A percentile compares a stretch with the other conserved stretches of the same genome.
These are phyloP conservation scores for Chrysolina americana DNA, from an alignment of 2,888 invertebrate genomes.

Conservation along the genomic window DNA sequence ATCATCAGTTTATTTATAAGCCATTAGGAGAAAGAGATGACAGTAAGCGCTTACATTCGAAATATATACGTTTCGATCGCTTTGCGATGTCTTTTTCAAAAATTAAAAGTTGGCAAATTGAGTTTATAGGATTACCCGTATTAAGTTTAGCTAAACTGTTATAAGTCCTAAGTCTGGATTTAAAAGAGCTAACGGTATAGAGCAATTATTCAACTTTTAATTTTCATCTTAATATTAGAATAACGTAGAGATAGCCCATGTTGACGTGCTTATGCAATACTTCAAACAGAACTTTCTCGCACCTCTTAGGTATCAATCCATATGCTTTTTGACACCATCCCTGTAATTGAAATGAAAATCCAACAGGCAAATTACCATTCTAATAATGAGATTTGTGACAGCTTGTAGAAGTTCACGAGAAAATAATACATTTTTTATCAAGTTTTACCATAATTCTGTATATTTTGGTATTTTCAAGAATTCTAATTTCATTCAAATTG, in stretches of 20 bases:
- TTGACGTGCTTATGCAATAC: neutral
- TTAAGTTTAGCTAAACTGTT: conserved; percentile 42
- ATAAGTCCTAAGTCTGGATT: conserved; percentile 43
- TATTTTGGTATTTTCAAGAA: neutral
- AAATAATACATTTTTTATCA: too few species aligned
- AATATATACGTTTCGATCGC: conserved; percentile 42
- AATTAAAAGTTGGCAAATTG: conserved; percentile 33
- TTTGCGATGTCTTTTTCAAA: conserved; percentile 30
- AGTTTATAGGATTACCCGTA: conserved; percentile 41
- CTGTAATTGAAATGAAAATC: too few species aligned
- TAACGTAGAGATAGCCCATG: conserved; percentile 32
- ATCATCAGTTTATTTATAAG: conserved; percentile 50
- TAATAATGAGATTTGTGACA: too few species aligned
- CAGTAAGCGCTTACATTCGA: conserved; percentile 54
- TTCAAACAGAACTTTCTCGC: too few species aligned
- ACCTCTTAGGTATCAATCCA: too few species aligned
- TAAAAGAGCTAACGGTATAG: conserved; percentile 44
- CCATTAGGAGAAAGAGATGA: conserved; percentile 70
- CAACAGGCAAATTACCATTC: too few species aligned
- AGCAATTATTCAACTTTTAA: conserved; percentile 40
- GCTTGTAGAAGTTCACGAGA: too few species aligned
- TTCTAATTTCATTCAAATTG: too few species aligned
- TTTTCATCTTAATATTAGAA: conserved; percentile 42
- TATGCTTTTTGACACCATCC: too few species aligned
- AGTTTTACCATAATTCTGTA: too few species aligned